Base-by-base conservation (phyloP, 1,140 invertebrate genomes). In the Nephotettix cincticeps region DNA sequence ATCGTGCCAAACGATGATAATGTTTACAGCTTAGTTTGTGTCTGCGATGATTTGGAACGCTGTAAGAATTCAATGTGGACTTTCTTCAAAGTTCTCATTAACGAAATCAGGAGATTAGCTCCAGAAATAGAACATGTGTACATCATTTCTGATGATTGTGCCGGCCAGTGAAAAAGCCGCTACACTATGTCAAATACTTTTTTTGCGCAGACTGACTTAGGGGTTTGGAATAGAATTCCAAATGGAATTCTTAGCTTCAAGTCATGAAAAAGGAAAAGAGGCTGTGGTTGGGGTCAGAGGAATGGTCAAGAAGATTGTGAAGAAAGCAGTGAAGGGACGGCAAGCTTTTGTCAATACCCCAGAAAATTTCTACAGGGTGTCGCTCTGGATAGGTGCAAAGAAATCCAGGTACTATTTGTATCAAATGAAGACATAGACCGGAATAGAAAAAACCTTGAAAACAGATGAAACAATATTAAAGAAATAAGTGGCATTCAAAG, bases 241-340 rank as follows among this genome's bases (percentile, higher is more conserved):
- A 78, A 64, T 80, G 77, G 78, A 71, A 78, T 78, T 76, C 68
- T 78, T 74, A 73, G 76, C 78, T 27, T 79, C 78, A 23, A 68
- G 70, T 43, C 78, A 80, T 70, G 78, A 78, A 11, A 81, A 81
- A 73, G 72, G 74, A 54, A 81, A 81, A 73, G 72, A 73, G 51
- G 56, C 75, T 23, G 72, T 76, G 70, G 79, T 80, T 72, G 77
- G 77, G 29, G 71, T 79, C 30, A 75, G 76, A 2, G 79, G 76
- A 43, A 69, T 72, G 14, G 32, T 78, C 0, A 80, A 80, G 73
- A 32, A 74, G 58, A 68, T 72, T 13, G 73, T 68, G 36, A 51
- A 43, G 66, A 43, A 1, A 32, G 47, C 43, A 30, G 51, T 58
- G 17, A 69, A 56, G 25, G 28, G 45, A 6, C n/a, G 68, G 19